phyloP scores from a whole-genome alignment of 2,113 vertebrate genomes.

The Tetrao urogallus region DNA sequence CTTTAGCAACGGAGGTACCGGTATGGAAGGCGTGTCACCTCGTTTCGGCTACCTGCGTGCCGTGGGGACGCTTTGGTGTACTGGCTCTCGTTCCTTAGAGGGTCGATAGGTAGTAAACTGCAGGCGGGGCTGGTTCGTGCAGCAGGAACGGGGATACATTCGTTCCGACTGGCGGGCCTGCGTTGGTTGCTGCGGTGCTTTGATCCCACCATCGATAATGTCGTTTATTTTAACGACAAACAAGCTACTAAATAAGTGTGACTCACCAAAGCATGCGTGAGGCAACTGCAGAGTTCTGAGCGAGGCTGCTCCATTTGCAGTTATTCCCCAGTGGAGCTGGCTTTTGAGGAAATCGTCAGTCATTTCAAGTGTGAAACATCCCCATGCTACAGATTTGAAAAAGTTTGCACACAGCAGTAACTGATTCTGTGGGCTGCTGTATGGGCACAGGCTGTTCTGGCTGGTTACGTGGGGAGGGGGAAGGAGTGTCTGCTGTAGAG shows the following conservation, averaged over 20 bases:
- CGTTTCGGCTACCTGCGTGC: neutral
- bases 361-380: neutral
- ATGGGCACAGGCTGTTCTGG: neutral
- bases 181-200: neutral
- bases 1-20: accelerated
- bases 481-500: neutral
- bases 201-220: accelerated
- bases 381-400: neutral
- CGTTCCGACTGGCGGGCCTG: neutral
- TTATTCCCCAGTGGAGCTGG: neutral
- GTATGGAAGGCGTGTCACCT: neutral
- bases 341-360: neutral
- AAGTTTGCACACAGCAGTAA: neutral
- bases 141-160: neutral
- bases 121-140: neutral
- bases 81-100: neutral
- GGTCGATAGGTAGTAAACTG: neutral
- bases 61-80: accelerated
- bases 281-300: neutral
- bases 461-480: neutral
- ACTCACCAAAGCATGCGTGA: neutral
- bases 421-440: neutral
- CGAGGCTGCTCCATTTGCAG: neutral
- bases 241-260: neutral
- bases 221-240: neutral